These are phyloP conservation scores for Slavum lentiscoides DNA, from an alignment of 2,888 invertebrate genomes.

Conservation along the genomic window DNA sequence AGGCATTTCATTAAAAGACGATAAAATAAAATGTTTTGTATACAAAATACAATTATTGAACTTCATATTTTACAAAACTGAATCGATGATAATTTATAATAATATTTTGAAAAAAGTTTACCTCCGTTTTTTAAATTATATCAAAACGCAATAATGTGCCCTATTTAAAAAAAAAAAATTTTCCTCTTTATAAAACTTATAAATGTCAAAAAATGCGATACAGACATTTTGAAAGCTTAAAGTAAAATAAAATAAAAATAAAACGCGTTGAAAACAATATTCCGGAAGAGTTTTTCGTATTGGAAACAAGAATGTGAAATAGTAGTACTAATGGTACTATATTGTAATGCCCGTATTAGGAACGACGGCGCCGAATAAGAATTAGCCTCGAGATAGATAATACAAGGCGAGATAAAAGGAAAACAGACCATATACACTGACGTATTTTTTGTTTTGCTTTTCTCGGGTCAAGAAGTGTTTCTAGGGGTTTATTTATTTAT, in stretches of 20 bases:
- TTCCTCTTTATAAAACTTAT: neutral
- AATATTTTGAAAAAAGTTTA: no score
- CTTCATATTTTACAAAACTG: no score
- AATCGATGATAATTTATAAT: no score
- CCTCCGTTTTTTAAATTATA: no score
- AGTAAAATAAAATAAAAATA: neutral
- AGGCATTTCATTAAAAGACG: no score
- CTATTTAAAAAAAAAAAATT: no score
- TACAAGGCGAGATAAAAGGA: neutral
- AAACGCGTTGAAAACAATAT: neutral
- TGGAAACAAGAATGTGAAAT: neutral
- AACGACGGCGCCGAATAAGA: constrained; percentile 41
- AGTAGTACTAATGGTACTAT: neutral
- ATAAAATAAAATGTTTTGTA: no score
- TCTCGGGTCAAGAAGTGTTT: neutral
- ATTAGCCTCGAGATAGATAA: constrained; percentile 15
- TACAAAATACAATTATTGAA: no score
- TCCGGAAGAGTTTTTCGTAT: neutral
- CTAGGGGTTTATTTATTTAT: neutral
- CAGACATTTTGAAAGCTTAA: neutral
- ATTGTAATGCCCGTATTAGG: constrained; percentile 11
- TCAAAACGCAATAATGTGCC: no score
- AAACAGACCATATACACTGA: neutral
- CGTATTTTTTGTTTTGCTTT: neutral
- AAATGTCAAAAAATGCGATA: neutral